Percentiles rank a stretch among this genome's conserved stretches.
phyloP scores from a whole-genome alignment of 1,140 invertebrate species.

The Araneus ventricosus region DNA sequence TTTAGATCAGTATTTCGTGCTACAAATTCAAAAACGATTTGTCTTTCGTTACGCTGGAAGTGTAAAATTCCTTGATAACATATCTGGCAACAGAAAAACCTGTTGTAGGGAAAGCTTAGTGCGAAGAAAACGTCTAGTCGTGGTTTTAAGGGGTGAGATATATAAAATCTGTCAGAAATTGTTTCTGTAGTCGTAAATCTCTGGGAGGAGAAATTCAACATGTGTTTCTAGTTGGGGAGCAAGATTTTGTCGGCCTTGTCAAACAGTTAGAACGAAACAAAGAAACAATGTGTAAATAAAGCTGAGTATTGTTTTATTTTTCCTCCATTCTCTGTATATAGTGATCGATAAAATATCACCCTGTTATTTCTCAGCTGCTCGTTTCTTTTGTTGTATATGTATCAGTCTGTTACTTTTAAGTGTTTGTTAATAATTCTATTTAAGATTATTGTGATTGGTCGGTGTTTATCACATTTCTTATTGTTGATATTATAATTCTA shows the following conservation, averaged over 20 bases:
- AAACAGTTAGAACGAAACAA: constrained; percentile 31
- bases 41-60: neutral
- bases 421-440: too few species aligned
- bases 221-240: constrained; percentile 1
- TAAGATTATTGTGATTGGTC: too few species aligned
- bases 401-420: too few species aligned
- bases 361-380: neutral
- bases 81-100: constrained; percentile 1
- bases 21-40: constrained; percentile 30
- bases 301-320: neutral
- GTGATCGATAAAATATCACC: neutral
- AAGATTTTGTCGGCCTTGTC: constrained; percentile 25
- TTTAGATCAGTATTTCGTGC: constrained; percentile 8
- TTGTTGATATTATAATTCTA: too few species aligned
- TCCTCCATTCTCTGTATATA: neutral
- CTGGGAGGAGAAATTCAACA: constrained; percentile 30
- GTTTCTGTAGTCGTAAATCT: constrained; percentile 65
- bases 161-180: constrained; percentile 66
- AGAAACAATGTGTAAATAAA: constrained; percentile 34
- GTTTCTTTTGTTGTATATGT: neutral
- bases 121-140: constrained; percentile 3
- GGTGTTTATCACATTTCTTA: too few species aligned
- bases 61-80: neutral
- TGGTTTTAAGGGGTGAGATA: constrained; percentile 47
- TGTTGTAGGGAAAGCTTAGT: constrained; percentile 5